A percentile compares a stretch with the other conserved stretches of the same genome.
phyloP scores from a whole-genome alignment of 1,140 invertebrate genomes.

The Cardiocondyla obscurior region DNA sequence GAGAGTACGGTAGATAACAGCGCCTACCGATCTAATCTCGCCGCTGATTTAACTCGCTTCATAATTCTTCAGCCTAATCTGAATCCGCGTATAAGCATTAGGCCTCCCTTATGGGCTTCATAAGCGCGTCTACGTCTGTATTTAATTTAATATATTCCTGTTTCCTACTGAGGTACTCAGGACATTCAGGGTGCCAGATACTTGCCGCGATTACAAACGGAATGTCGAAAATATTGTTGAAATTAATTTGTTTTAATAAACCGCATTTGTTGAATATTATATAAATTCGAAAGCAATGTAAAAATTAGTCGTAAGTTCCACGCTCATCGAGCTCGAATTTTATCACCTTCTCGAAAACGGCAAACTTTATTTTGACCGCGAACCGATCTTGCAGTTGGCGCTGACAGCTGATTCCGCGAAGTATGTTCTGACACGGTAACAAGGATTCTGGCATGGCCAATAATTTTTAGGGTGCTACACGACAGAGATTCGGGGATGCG shows the following conservation, averaged over 20 bases:
- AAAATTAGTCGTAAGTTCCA: background rate
- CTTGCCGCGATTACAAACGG: background rate
- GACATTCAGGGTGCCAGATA: background rate
- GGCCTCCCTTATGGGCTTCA: constrained; percentile 61
- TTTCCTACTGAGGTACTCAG: background rate
- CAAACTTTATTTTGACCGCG: constrained; percentile 23
- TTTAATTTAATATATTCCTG: constrained; percentile 50
- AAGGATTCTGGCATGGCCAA: constrained; percentile 44
- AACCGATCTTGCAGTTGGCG: constrained; percentile 5
- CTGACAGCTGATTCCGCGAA: constrained; percentile 35
- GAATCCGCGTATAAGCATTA: constrained; percentile 81
- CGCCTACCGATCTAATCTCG: constrained; percentile 81
- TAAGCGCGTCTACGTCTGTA: constrained; percentile 29
- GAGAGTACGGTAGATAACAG: constrained; percentile 78
- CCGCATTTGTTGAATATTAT: background rate
- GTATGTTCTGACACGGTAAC: constrained; percentile 17
- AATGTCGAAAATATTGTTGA: background rate
- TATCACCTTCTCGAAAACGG: too few species aligned
- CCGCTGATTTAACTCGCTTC: constrained; percentile 83
- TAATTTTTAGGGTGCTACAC: constrained; percentile 56
- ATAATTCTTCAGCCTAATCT: constrained; percentile 84
- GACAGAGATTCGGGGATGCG: background rate
- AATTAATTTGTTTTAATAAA: background rate
- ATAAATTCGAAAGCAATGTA: background rate
- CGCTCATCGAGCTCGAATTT: background rate